Evolutionary conservation across 1,140 invertebrate species (phyloP).

Genomic region (Chlorops oryzae): DNA sequence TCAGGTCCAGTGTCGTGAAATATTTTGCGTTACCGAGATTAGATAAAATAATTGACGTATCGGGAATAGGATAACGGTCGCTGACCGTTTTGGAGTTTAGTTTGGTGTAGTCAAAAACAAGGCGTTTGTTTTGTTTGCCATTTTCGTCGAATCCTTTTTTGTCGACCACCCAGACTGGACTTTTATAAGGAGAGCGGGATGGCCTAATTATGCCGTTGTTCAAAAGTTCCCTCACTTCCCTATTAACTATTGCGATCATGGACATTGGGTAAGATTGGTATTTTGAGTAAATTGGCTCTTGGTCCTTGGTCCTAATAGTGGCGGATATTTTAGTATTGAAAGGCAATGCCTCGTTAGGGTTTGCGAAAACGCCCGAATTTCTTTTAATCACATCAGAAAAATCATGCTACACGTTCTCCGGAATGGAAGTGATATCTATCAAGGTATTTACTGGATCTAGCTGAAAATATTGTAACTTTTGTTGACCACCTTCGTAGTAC

Average conservation of each 20-base stretch:
- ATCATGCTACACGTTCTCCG: too few relatives aligned
- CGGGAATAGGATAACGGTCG: conserved; percentile 20
- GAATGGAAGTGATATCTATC: too few relatives aligned
- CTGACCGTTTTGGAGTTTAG: conserved; percentile 12
- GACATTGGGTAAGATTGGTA: conserved; percentile 18
- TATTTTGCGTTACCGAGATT: conserved; percentile 19
- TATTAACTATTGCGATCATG: conserved; percentile 18
- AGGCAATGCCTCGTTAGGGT: too few relatives aligned
- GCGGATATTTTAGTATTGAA: conserved; percentile 17
- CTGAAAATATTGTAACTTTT: too few relatives aligned
- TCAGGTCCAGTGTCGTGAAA: conserved; percentile 25
- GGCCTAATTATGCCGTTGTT: conserved; percentile 13
- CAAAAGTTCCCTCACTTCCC: conserved; percentile 30
- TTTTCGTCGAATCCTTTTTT: conserved; percentile 9
- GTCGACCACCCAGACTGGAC: conserved; percentile 23
- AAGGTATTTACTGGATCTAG: too few relatives aligned
- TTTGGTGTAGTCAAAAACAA: conserved; percentile 10
- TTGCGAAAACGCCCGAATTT: too few relatives aligned
- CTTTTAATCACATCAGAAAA: too few relatives aligned
- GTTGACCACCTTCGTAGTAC: too few relatives aligned
- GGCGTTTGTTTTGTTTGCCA: neutral
- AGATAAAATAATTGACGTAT: conserved; percentile 21
- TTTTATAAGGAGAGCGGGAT: conserved; percentile 5
- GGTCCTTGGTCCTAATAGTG: conserved; percentile 13
- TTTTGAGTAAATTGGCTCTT: conserved; percentile 21